Base-by-base conservation (phyloP, 2,888 invertebrate genomes). In the Acleris laterana region DNA sequence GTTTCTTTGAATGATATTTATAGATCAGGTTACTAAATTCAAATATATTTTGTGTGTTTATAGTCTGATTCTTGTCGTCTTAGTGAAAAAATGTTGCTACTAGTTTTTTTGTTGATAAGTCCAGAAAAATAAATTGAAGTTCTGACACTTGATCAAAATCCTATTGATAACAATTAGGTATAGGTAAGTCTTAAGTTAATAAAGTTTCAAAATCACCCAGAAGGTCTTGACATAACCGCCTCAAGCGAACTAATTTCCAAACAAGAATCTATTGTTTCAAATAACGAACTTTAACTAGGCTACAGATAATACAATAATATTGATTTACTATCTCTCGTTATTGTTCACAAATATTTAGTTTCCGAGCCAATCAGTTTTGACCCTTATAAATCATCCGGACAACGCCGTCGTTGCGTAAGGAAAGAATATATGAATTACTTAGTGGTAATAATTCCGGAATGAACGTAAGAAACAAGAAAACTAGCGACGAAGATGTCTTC, bases 351-450 rank as follows among this genome's bases (percentile, higher is more conserved):
- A 81, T 83, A 84, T 87, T 88, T 84, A 80, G 79, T 79, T 76
- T 75, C 77, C 48, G 74, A 75, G 73, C 85, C 86, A 89, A 90
- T 90, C 89, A 88, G 89, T 90, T 89, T 84, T 82, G 82, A 77
- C 81, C 82, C 87, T 77, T 86, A 89, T 90, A 90, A 87, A 89
- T 89, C 89, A 89, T 89, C 83, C 77, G 44, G 62, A 56, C 46
- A 57, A 58, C 58, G n/a, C 11, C 42, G 57, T 62, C 68, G 72
- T 72, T 72, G 70, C 64, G 65, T 63, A 73, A 71, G 76, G 77
- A 80, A 78, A 76, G 76, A 75, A 82, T 81, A 79, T 79, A 80
- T 73, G 75, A 79, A 77, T 77, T 81, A 79, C 75, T 77, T 75
- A 74, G 72, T 72, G 71, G 74, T 74, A 78, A 78, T 79, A 75